Base-by-base conservation (phyloP, 1,140 invertebrate species). In the Nephila pilipes region DNA sequence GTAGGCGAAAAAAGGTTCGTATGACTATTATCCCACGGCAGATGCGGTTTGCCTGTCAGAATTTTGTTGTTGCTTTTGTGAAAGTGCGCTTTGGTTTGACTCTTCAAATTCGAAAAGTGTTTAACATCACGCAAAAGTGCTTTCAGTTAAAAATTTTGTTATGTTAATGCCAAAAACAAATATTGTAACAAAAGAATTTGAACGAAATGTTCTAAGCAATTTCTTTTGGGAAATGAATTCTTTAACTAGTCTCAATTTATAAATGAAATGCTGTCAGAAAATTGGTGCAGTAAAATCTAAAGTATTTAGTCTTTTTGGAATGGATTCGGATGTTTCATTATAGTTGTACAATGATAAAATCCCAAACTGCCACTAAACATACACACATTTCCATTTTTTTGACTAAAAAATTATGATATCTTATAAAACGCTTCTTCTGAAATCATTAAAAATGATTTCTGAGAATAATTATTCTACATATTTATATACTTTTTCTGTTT, bases 21-120 rank as follows among this genome's bases (percentile, higher is more conserved):
- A 75, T 85, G 79, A 85, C 63, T 58, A 92, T 29, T 58, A 20
- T 87, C 16, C 29, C 83, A 36, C n/a, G 36, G 69, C 69, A 83
- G 80, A 25, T 83, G 38, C n/a, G 46, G 54, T 38, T 54, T 38
- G n/a, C 8, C 22, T 83, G 54, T 83, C 54, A 10, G 12, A 20
- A 29, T 83, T 83, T 83, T 55, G 22, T 83, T 83, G 80, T 54
- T 83, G 38, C 25, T 46, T 83, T 83, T 18, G 25, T 20, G 18
- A 75, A 75, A 75, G 14, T 75, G 29, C 32, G 69, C 18, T 32
- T 36, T 36, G 69, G 29, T 75, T 75, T 75, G 69, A 75, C 69
- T 75, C 69, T 36, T 75, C 69, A 32, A 75, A 75, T 32, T 75
- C 69, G 69, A 16, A 32, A 32, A 75, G 69, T 36, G 18, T 32